These are phyloP conservation scores for Chelonus insularis DNA, from an alignment of 1,140 invertebrate genomes.

Conservation along the genomic window DNA sequence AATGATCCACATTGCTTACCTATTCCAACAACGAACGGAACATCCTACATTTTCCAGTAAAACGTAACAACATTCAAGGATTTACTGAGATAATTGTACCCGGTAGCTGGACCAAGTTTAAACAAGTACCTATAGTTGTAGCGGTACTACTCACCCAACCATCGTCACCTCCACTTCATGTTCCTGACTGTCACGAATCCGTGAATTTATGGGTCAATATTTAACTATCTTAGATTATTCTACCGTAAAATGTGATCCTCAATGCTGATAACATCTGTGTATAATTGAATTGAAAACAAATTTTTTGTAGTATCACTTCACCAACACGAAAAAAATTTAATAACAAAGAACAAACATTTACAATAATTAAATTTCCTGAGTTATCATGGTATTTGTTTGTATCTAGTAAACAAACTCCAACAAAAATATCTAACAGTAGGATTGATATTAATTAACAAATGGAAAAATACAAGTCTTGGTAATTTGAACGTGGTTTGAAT, in stretches of 20 bases:
- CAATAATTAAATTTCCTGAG: no score
- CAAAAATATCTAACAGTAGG: no score
- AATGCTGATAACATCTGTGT: background rate
- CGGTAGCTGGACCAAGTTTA: slow-evolving; percentile 15
- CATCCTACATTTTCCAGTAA: background rate
- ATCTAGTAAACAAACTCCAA: no score
- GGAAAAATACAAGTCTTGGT: no score
- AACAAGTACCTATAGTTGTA: slow-evolving; percentile 21
- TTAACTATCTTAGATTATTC: slow-evolving; percentile 6
- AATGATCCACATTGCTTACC: slow-evolving; percentile 14
- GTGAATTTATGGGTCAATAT: slow-evolving; percentile 21
- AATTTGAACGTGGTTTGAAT: no score
- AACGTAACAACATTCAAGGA: background rate
- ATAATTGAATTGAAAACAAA: no score
- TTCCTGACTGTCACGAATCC: slow-evolving; percentile 9
- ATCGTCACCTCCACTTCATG: slow-evolving; percentile 12
- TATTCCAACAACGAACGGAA: background rate
- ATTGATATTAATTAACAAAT: no score
- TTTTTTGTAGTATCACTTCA: no score
- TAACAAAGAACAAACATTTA: background rate
- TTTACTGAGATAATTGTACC: slow-evolving; percentile 24
- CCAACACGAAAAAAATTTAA: background rate
- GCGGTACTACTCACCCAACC: slow-evolving; percentile 6
- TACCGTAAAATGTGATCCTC: background rate
- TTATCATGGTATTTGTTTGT: no score